Evolutionary conservation across 1,140 invertebrate genomes (phyloP).

Genomic region (Drosophila grimshawi): DNA sequence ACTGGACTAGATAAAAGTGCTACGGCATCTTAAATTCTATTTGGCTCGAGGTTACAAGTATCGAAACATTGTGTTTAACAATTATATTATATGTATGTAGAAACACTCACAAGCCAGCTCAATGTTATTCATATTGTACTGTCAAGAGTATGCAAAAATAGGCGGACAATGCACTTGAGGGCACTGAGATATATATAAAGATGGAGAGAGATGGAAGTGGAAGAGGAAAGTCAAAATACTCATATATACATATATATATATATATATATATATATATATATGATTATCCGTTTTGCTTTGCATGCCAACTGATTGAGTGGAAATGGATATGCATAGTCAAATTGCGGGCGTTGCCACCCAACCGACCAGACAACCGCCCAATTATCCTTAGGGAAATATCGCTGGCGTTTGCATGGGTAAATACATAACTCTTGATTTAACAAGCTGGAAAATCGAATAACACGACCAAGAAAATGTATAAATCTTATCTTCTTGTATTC

Average conservation of each 20-base stretch:
- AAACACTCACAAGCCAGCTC: constrained; percentile 1
- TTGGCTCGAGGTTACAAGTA: too few relatives aligned
- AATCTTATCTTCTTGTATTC: not conserved
- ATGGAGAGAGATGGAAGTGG: not conserved
- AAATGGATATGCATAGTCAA: constrained; percentile 21
- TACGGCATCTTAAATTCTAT: too few relatives aligned
- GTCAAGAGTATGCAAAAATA: constrained; percentile 11
- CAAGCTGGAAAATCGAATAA: constrained; percentile 32
- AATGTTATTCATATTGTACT: constrained; percentile 52
- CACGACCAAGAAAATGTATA: not conserved
- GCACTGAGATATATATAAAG: not conserved
- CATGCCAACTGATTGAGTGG: constrained; percentile 22
- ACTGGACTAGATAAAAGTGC: too few relatives aligned
- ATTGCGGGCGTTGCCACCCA: not conserved
- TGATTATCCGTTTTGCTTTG: constrained; percentile 27
- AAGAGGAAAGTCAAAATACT: not conserved
- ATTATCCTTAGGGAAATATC: constrained; percentile 6
- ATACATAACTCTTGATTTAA: constrained; percentile 32
- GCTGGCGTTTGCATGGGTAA: not conserved
- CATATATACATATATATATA: not conserved
- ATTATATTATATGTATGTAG: not conserved
- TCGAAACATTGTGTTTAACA: too few relatives aligned
- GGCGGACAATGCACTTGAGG: not conserved
- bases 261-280: not conserved
- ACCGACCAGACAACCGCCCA: too few relatives aligned